Conservation (phyloP, 2,113 vertebrate genomes). For the Prinia subflava region DNA sequence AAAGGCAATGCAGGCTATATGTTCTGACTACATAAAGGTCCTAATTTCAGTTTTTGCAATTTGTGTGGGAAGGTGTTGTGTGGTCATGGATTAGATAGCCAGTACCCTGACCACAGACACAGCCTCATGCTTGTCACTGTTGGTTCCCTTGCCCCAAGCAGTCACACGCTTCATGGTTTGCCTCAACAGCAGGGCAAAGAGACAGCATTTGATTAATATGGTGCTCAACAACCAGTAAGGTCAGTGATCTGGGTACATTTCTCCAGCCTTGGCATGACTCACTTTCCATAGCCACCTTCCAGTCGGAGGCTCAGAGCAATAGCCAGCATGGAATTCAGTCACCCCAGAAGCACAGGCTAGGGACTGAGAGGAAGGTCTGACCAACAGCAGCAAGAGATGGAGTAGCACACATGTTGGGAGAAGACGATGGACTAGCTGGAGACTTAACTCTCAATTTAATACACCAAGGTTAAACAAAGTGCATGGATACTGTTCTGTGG, state of each 20-base stretch:
- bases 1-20: neutral
- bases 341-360: neutral
- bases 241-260: neutral
- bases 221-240: conserved; percentile 20
- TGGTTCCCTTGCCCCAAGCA: neutral
- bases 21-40: neutral
- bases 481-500: conserved; percentile 57
- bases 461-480: conserved; percentile 59
- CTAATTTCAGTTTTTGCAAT: neutral
- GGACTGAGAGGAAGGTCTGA: neutral
- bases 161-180: conserved; percentile 22
- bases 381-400: neutral
- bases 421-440: conserved; percentile 38
- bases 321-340: conserved; percentile 21
- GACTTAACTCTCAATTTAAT: conserved; percentile 40
- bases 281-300: conserved; percentile 26
- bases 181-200: neutral
- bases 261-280: conserved; percentile 17
- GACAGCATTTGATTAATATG: conserved; percentile 26
- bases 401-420: neutral
- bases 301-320: neutral
- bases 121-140: neutral
- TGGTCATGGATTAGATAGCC: neutral
- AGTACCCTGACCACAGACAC: neutral
- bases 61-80: neutral